These are phyloP conservation scores for Sander vitreus DNA, from an alignment of 2,113 vertebrate genomes.

Conservation along the genomic window DNA sequence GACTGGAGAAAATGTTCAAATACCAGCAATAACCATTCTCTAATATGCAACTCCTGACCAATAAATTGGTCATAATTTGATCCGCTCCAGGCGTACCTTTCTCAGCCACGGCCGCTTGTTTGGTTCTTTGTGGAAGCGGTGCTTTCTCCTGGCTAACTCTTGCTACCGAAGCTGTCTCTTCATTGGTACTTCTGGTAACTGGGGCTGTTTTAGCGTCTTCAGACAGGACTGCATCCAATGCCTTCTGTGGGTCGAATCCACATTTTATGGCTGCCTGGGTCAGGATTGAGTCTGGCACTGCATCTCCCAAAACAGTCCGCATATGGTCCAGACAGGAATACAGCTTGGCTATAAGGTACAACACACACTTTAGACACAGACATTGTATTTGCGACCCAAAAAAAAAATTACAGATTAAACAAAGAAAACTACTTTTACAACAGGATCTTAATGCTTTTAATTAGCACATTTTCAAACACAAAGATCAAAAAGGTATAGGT, in stretches of 20 bases:
- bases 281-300: conserved; percentile 89
- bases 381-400: neutral
- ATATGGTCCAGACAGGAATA: conserved; percentile 96
- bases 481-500: neutral
- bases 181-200: conserved; percentile 52
- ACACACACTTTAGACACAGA: conserved; percentile 1
- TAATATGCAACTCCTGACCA: neutral
- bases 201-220: conserved; percentile 82
- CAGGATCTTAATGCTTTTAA: neutral
- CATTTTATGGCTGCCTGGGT: conserved; percentile 88
- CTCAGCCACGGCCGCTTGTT: conserved; percentile 68
- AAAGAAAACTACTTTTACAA: neutral
- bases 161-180: conserved; percentile 10
- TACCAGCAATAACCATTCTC: neutral
- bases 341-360: conserved; percentile 85
- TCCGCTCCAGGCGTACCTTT: conserved; percentile 88
- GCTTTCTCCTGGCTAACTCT: conserved; percentile 57
- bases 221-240: conserved; percentile 91
- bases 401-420: neutral
- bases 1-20: neutral
- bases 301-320: conserved; percentile 92
- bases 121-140: conserved; percentile 68
- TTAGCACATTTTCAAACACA: neutral
- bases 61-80: neutral
- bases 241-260: conserved; percentile 91